These are phyloP conservation scores for Gerris buenoi DNA, from an alignment of 1,140 invertebrate genomes.

Conservation along the genomic window DNA sequence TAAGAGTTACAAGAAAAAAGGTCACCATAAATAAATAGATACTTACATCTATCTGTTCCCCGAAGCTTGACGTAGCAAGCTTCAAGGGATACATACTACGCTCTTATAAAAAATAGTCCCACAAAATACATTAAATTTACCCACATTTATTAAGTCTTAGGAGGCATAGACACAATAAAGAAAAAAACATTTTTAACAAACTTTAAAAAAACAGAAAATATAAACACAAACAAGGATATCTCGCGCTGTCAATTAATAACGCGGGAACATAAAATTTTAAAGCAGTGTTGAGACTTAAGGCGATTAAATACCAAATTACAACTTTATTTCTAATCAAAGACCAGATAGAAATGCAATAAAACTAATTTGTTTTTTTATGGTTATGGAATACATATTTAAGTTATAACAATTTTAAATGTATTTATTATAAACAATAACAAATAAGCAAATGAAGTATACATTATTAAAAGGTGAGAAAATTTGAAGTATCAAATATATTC, in stretches of 20 bases:
- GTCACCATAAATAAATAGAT: neutral
- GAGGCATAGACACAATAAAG: neutral
- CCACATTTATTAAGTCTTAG: neutral
- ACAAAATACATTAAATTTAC: neutral
- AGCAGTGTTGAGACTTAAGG: too few species aligned
- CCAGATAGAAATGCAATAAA: too few species aligned
- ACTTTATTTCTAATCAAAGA: too few species aligned
- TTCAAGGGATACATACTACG: constrained; percentile 8
- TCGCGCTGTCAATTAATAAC: neutral
- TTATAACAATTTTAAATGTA: too few species aligned
- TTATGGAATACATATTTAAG: too few species aligned
- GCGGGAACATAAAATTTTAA: too few species aligned
- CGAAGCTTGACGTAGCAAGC: constrained; percentile 11
- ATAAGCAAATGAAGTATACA: too few species aligned
- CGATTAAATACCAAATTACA: too few species aligned
- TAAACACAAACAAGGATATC: neutral
- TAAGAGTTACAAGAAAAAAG: neutral
- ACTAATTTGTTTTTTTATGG: too few species aligned
- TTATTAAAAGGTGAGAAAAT: too few species aligned
- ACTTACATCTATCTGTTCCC: constrained; percentile 12
- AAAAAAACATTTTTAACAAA: neutral
- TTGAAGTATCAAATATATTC: too few species aligned
- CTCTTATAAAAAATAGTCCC: neutral
- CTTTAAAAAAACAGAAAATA: neutral
- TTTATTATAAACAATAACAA: too few species aligned